Conservation (phyloP, 2,888 invertebrate species). For the Drosophila dives region DNA sequence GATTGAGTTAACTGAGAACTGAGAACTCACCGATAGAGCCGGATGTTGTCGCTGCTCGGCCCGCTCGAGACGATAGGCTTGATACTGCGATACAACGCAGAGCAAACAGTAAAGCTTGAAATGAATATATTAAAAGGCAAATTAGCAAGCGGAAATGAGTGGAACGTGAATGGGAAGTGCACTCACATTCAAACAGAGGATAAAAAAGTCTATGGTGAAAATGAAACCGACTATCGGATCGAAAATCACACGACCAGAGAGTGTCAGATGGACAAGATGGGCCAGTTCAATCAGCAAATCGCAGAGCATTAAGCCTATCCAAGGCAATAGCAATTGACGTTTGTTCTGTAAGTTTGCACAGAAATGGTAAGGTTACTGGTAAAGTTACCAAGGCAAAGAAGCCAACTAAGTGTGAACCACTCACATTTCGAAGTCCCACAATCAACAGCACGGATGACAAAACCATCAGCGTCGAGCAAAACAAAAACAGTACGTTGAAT, state of each 20-base stretch:
- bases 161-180: neutral
- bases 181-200: constrained; percentile 91
- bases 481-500: constrained; percentile 89
- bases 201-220: constrained; percentile 92
- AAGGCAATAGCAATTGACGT: constrained; percentile 89
- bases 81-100: constrained; percentile 94
- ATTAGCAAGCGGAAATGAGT: constrained; percentile 6
- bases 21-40: constrained; percentile 87
- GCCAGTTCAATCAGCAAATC: constrained; percentile 89
- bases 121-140: neutral
- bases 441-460: constrained; percentile 89
- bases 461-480: constrained; percentile 89
- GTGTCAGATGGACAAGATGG: constrained; percentile 88
- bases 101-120: constrained; percentile 91
- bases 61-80: constrained; percentile 88
- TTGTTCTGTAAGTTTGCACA: constrained; percentile 87
- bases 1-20: neutral
- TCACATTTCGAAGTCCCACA: constrained; percentile 90
- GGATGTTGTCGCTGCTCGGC: constrained; percentile 84
- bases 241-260: constrained; percentile 89
- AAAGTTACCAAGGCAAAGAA: neutral
- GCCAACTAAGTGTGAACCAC: constrained; percentile 45
- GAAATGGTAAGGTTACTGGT: constrained; percentile 5
- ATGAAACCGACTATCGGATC: constrained; percentile 91
- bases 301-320: constrained; percentile 89